Conservation (phyloP, 2,113 vertebrate species). For the Himantopus leucocephalus region DNA sequence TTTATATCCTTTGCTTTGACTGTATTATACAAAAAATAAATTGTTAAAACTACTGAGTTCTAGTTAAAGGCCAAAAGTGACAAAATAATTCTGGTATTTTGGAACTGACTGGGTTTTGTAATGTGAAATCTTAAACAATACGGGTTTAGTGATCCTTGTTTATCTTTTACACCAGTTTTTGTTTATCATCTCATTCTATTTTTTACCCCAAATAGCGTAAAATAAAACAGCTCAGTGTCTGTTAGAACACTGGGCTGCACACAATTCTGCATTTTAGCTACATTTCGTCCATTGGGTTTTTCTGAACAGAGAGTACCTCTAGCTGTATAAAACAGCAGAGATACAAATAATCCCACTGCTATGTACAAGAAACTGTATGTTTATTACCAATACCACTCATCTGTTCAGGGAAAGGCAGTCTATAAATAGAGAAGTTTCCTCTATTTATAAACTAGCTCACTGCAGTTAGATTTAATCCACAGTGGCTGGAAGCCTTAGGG, state of each 20-base stretch:
- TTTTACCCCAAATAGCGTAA: neutral
- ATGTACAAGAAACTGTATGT: neutral
- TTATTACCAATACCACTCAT: neutral
- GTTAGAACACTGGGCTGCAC: neutral
- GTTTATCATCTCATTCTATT: neutral
- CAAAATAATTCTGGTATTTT: neutral
- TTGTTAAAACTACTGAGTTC: neutral
- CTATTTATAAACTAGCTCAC: neutral
- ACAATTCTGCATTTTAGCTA: neutral
- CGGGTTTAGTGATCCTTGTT: neutral
- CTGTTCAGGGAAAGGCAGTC: neutral
- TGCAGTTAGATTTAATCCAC: neutral
- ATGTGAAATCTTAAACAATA: neutral
- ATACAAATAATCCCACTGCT: neutral
- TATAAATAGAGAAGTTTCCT: neutral
- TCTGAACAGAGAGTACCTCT: neutral
- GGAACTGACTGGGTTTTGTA: neutral
- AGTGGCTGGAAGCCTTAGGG: neutral
- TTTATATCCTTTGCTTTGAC: neutral
- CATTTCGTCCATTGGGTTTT: neutral
- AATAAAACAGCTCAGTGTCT: neutral
- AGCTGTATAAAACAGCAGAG: neutral
- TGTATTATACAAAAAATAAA: neutral
- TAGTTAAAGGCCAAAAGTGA: neutral
- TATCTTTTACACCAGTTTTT: neutral